phyloP scores from a whole-genome alignment of 2,888 invertebrate genomes.

The Caenorhabditis sp. region DNA sequence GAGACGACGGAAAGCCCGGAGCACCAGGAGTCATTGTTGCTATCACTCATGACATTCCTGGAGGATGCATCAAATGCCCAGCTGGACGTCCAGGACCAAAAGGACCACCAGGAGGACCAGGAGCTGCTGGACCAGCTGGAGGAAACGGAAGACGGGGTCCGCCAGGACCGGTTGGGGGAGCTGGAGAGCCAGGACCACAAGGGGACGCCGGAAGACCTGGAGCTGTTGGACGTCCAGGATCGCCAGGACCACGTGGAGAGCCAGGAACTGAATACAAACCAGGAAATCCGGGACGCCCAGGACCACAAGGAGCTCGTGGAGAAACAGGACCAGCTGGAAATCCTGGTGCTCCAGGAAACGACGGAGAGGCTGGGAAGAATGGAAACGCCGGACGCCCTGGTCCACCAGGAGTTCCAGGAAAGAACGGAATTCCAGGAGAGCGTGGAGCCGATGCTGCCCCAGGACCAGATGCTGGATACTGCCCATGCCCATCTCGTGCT shows the following conservation, averaged over 20 bases:
- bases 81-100: slow-evolving; percentile 69
- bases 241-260: slow-evolving; percentile 71
- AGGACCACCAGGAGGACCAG: slow-evolving; percentile 67
- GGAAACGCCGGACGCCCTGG: slow-evolving; percentile 72
- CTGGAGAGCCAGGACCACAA: slow-evolving; percentile 64
- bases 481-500: slow-evolving; percentile 69
- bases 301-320: slow-evolving; percentile 73
- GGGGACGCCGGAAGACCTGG: slow-evolving; percentile 69
- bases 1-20: slow-evolving; percentile 74
- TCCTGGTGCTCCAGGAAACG: slow-evolving; percentile 68
- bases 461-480: slow-evolving; percentile 71
- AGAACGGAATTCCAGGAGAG: slow-evolving; percentile 68
- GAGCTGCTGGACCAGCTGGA: slow-evolving; percentile 69
- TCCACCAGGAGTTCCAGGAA: slow-evolving; percentile 70
- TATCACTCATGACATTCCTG: slow-evolving; percentile 75
- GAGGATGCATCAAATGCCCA: slow-evolving; percentile 74
- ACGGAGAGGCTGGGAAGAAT: slow-evolving; percentile 69
- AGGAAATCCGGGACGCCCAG: slow-evolving; percentile 70
- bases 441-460: slow-evolving; percentile 66
- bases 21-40: slow-evolving; percentile 73
- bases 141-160: slow-evolving; percentile 67
- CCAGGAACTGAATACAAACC: slow-evolving; percentile 71
- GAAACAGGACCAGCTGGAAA: slow-evolving; percentile 71
- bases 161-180: slow-evolving; percentile 67
- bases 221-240: slow-evolving; percentile 68